These are phyloP conservation scores for Conus ventricosus DNA, from an alignment of 1,140 invertebrate genomes.

Conservation along the genomic window DNA sequence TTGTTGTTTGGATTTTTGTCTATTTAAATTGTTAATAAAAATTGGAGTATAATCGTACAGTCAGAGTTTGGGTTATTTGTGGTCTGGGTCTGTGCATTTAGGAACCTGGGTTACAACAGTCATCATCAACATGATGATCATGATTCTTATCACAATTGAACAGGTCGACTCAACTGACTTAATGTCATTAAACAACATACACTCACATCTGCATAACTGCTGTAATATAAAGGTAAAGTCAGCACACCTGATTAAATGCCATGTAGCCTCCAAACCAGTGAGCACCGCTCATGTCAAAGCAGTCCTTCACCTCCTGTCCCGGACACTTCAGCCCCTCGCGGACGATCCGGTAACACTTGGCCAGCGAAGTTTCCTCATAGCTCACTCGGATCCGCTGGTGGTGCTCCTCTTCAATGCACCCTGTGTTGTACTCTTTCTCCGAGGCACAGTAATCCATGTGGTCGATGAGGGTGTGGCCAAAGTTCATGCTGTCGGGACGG, in stretches of 20 bases:
- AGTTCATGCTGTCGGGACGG: slow-evolving; percentile 31
- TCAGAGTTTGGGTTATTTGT: too few relatives aligned
- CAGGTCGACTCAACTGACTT: too few relatives aligned
- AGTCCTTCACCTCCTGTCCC: slow-evolving; percentile 54
- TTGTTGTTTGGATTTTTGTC: too few relatives aligned
- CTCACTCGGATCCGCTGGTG: slow-evolving; percentile 27
- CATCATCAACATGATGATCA: too few relatives aligned
- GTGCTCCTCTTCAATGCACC: slow-evolving; percentile 34
- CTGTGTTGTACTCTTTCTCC: slow-evolving; percentile 30
- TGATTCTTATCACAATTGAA: too few relatives aligned
- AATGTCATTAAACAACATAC: too few relatives aligned
- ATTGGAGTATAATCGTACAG: too few relatives aligned
- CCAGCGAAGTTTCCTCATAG: slow-evolving; percentile 15
- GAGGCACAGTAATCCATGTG: slow-evolving; percentile 33
- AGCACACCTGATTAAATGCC: slow-evolving; percentile 20
- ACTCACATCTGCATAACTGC: too few relatives aligned
- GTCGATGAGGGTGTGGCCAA: slow-evolving; percentile 18
- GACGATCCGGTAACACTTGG: slow-evolving; percentile 45
- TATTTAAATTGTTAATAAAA: too few relatives aligned
- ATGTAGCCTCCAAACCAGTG: slow-evolving; percentile 73
- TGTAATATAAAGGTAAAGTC: too few relatives aligned
- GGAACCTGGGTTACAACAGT: too few relatives aligned
- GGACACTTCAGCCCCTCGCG: slow-evolving; percentile 39
- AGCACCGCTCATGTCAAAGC: slow-evolving; percentile 56
- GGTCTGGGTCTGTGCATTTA: too few relatives aligned